Evolutionary conservation across 2,888 invertebrate genomes (phyloP).

Genomic region (Nymphalis c-album): DNA sequence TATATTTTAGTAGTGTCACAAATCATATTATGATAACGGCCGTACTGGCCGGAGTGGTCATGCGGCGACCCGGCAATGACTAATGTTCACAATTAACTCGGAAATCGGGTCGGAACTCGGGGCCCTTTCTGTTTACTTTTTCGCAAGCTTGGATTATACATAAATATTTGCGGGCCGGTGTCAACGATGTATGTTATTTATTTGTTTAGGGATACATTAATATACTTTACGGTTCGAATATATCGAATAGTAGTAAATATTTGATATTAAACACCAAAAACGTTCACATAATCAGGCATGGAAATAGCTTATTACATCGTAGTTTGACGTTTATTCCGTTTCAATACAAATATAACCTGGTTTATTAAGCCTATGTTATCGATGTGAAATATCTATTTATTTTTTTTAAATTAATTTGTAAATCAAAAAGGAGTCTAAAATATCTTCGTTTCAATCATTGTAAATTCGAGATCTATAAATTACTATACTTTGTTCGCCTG

Average conservation of each 20-base stretch:
- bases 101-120: slow-evolving; percentile 53
- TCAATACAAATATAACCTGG: too few relatives aligned
- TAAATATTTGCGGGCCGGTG: slow-evolving; percentile 54
- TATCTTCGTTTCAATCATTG: too few relatives aligned
- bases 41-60: slow-evolving; percentile 46
- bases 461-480: too few relatives aligned
- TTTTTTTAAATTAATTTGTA: too few relatives aligned
- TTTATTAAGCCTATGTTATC: too few relatives aligned
- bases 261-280: not conserved
- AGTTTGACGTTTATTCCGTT: too few relatives aligned
- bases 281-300: too few relatives aligned
- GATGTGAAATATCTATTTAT: too few relatives aligned
- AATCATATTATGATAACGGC: slow-evolving; percentile 70
- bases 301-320: too few relatives aligned
- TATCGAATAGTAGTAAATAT: not conserved
- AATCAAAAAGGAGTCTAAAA: too few relatives aligned
- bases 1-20: slow-evolving; percentile 67
- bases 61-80: slow-evolving; percentile 58
- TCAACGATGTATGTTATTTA: slow-evolving; percentile 44
- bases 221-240: slow-evolving; percentile 22
- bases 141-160: slow-evolving; percentile 57
- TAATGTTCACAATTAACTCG: slow-evolving; percentile 74
- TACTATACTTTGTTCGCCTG: too few relatives aligned
- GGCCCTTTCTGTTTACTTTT: slow-evolving; percentile 62
- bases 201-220: slow-evolving; percentile 35